Conservation (phyloP, 2,797 vertebrate genomes). For the Merluccius polli region DNA sequence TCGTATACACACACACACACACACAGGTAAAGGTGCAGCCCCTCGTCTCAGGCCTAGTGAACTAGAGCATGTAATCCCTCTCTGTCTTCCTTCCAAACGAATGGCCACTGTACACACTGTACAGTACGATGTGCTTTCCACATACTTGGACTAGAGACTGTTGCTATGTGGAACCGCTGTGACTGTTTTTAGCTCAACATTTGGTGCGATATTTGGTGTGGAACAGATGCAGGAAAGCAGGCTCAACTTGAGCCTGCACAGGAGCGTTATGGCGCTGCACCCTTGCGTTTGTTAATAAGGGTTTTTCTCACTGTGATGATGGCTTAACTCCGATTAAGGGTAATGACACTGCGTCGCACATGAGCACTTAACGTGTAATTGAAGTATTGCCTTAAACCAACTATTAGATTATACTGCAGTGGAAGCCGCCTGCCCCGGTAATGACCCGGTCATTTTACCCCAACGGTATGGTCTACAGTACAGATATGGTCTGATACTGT, state of each 20-base stretch:
- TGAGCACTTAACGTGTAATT: neutral
- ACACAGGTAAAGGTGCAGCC: constrained; percentile 1
- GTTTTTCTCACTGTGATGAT: neutral
- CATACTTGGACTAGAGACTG: neutral
- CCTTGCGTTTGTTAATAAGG: neutral
- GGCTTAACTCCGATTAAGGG: neutral
- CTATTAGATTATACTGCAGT: neutral
- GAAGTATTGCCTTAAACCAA: neutral
- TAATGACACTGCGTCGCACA: neutral
- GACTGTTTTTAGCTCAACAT: neutral
- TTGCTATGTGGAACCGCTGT: neutral
- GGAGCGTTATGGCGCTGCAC: neutral
- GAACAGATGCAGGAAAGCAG: neutral
- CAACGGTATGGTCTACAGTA: too few species aligned
- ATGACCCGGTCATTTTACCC: neutral
- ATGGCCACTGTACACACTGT: constrained; percentile 16
- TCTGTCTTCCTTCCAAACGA: constrained; percentile 46
- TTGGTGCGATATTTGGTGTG: neutral
- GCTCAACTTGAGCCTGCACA: neutral
- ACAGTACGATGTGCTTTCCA: neutral
- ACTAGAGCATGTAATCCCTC: constrained; percentile 68
- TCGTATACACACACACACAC: neutral
- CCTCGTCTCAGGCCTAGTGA: constrained; percentile 57
- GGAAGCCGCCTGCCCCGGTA: neutral
- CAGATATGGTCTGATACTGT: neutral